These are phyloP conservation scores for Phortica variegata DNA, from an alignment of 1,140 invertebrate species.

Conservation along the genomic window DNA sequence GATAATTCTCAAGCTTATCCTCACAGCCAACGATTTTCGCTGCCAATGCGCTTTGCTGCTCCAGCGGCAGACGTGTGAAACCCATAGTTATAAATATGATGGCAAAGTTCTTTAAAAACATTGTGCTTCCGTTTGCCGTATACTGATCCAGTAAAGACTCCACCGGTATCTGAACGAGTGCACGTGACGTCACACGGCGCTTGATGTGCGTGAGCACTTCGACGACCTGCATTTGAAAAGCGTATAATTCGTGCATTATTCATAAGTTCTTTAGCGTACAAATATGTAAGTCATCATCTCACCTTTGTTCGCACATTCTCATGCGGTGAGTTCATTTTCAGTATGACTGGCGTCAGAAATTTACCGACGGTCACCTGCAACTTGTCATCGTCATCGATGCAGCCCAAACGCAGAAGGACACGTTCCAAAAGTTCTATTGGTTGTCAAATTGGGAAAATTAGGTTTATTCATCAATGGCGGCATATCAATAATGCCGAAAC, in stretches of 20 bases:
- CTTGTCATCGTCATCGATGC: conserved; percentile 85
- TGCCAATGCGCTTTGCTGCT: conserved; percentile 75
- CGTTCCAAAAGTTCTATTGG: conserved; percentile 78
- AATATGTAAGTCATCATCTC: conserved; percentile 11
- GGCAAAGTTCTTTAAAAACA: conserved; percentile 80
- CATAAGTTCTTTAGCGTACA: background rate
- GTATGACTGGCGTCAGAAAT: conserved; percentile 84
- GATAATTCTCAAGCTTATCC: conserved; percentile 79
- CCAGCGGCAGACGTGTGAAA: conserved; percentile 75
- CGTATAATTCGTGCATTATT: conserved; percentile 10
- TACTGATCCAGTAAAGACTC: conserved; percentile 80
- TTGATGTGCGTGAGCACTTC: conserved; percentile 92
- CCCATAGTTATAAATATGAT: conserved; percentile 94
- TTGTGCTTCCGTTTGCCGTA: conserved; percentile 57
- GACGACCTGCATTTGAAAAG: conserved; percentile 71
- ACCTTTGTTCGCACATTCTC: conserved; percentile 82
- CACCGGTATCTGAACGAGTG: conserved; percentile 83
- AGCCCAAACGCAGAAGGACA: conserved; percentile 84
- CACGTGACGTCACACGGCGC: conserved; percentile 80
- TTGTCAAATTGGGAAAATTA: too few species aligned
- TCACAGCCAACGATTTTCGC: conserved; percentile 77
- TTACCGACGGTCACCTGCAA: conserved; percentile 78
- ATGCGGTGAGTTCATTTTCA: conserved; percentile 83
- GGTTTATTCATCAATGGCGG: too few species aligned
- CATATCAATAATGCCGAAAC: too few species aligned